These are phyloP conservation scores for Xenentodon cancila DNA, from an alignment of 2,797 vertebrate genomes.

Conservation along the genomic window DNA sequence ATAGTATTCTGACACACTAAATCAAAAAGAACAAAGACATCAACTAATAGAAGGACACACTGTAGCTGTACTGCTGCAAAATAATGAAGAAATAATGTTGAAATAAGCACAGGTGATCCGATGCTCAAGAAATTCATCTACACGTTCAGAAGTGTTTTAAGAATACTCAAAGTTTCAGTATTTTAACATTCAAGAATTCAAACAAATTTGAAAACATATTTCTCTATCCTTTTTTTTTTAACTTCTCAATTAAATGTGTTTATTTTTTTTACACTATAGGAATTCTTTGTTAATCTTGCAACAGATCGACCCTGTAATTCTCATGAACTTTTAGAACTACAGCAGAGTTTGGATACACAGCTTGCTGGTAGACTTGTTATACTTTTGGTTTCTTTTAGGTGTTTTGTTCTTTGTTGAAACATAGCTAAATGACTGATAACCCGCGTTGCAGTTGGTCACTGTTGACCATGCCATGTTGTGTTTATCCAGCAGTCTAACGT, in stretches of 20 bases:
- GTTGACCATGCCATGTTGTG: neutral
- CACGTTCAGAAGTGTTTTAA: too few species aligned
- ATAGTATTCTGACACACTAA: constrained; percentile 95
- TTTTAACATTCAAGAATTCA: too few species aligned
- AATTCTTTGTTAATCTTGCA: constrained; percentile 16
- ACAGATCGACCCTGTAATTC: constrained; percentile 7
- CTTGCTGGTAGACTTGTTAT: too few species aligned
- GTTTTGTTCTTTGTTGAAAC: too few species aligned
- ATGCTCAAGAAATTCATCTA: too few species aligned
- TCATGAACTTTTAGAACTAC: neutral
- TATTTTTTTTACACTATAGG: neutral
- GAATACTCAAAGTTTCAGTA: too few species aligned
- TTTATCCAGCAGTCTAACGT: neutral
- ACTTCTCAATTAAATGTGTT: neutral
- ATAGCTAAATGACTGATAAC: too few species aligned
- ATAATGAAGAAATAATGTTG: neutral
- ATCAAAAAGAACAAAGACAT: constrained; percentile 52
- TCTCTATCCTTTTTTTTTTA: neutral
- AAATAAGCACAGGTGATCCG: neutral
- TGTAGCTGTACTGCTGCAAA: neutral
- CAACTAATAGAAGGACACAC: constrained; percentile 9
- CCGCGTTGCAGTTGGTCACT: neutral
- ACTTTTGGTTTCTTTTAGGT: too few species aligned
- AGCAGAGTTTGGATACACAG: too few species aligned
- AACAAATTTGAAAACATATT: neutral